Conservation (phyloP, 2,888 invertebrate genomes). For the Girardia tigrina region DNA sequence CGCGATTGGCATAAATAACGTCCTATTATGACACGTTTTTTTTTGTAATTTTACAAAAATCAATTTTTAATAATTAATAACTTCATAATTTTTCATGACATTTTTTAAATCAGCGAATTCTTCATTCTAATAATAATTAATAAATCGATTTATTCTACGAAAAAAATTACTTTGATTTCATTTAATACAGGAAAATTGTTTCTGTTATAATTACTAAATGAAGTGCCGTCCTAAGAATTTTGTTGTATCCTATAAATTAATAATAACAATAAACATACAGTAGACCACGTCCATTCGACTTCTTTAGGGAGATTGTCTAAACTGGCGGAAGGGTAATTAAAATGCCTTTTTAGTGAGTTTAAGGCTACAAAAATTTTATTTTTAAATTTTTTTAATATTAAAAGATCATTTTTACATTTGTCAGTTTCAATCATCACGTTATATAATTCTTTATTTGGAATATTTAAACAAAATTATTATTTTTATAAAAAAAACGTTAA, state of each 20-base stretch:
- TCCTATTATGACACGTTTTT: neutral
- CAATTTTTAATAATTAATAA: neutral
- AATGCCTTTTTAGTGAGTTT: neutral
- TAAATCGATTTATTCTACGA: neutral
- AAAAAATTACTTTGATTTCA: neutral
- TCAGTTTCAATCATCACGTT: no score
- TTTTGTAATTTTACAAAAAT: neutral
- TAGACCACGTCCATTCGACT: neutral
- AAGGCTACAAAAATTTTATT: neutral
- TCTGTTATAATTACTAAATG: neutral
- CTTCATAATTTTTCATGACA: neutral
- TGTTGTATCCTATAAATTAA: no score
- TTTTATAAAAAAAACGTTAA: no score
- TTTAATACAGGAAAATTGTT: neutral
- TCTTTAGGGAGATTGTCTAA: neutral
- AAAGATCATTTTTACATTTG: no score
- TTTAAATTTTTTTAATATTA: no score
- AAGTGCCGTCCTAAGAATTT: neutral
- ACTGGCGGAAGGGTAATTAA: neutral
- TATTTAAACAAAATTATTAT: no score
- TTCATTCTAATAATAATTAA: neutral
- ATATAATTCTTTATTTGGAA: no score
- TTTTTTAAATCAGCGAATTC: neutral
- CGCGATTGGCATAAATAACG: conserved; percentile 4
- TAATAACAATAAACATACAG: neutral